A percentile compares a stretch with the other conserved stretches of the same genome.
These are phyloP conservation scores for Heteractis magnifica DNA, from an alignment of 92 coral and sea anemone genomes.

Conservation along the genomic window DNA sequence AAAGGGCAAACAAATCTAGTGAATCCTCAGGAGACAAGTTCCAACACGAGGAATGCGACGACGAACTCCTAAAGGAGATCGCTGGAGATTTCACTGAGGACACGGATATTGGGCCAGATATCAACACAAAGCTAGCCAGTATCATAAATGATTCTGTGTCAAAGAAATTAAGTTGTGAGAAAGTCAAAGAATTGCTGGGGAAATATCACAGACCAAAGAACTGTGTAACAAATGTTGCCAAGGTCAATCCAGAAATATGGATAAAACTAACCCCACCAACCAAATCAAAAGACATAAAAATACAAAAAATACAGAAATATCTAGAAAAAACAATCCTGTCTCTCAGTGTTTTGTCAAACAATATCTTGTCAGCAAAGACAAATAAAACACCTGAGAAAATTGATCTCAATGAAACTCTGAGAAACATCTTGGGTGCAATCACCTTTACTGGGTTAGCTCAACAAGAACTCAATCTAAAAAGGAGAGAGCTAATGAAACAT, in stretches of 20 bases:
- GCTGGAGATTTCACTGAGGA: constrained; percentile 14
- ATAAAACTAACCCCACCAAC: constrained; percentile 11
- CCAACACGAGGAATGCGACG: constrained; percentile 15
- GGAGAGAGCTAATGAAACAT: constrained; percentile 6
- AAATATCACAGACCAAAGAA: constrained; percentile 21
- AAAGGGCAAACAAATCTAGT: not conserved
- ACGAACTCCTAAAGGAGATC: constrained; percentile 3
- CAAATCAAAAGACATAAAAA: constrained; percentile 16
- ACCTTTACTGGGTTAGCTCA: not conserved
- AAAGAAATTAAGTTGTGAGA: constrained; percentile 8
- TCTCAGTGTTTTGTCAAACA: not conserved
- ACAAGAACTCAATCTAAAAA: constrained; percentile 1
- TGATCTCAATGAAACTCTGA: not conserved
- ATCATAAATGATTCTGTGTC: constrained; percentile 26
- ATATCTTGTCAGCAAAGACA: not conserved
- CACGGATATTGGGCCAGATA: constrained; percentile 16
- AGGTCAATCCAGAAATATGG: constrained; percentile 27
- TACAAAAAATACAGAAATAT: constrained; percentile 5
- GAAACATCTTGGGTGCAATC: not conserved
- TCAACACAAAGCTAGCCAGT: constrained; percentile 5
- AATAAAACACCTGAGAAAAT: constrained; percentile 5
- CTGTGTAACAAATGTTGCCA: not conserved
- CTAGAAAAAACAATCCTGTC: not conserved
- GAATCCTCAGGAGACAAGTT: not conserved
- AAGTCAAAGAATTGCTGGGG: not conserved